Evolutionary conservation across 1,140 invertebrate genomes (phyloP), one percentile per base, ranked within the genome.

Genomic region (Anadara kagoshimensis): DNA sequence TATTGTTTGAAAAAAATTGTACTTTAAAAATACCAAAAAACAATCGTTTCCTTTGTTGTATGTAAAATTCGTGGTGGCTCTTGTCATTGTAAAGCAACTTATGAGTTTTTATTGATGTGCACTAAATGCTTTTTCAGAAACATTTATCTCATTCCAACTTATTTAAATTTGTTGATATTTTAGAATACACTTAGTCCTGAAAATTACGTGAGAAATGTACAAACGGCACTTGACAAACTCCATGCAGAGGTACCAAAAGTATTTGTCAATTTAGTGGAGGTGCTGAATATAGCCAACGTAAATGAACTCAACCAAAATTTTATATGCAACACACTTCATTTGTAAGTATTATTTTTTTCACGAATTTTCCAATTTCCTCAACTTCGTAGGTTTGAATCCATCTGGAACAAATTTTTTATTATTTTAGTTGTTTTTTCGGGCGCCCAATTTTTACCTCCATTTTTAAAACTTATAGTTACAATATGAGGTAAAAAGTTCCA

Each of bases 231-330:
- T 8, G 89, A 92, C 71, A 90, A 87, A 47, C 80, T 95, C 41
- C 90, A 94, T 83, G 89, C 93, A 10, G 85, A 91, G 70, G 82
- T 95, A 76, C 94, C 94, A 1, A 91, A 94, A 76, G 93, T 94
- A 18, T 92, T 95, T 72, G 92, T 96, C 49, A 95, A 95, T 87
- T 88, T 95, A 51, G 91, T 95, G 29, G 93, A 94, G 62, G 92
- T 93, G 12, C 90, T 95, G 14, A 78, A 85, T 51, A 71, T 84
- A 24, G 78, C 75, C 47, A 74, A 80, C 16, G 72, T 82, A 1
- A 75, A 70, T 24, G 51, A 72, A 14, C 73, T 85, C 16, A 83
- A 81, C 58, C 59, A 76, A n/a, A 75, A 73, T 1, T 36, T 83
- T 1, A 41, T 85, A 44, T 85, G 84, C 36, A 49, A 77, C n/a